phyloP scores from a whole-genome alignment of 2,888 invertebrate genomes.

The Gerris lacustris region DNA sequence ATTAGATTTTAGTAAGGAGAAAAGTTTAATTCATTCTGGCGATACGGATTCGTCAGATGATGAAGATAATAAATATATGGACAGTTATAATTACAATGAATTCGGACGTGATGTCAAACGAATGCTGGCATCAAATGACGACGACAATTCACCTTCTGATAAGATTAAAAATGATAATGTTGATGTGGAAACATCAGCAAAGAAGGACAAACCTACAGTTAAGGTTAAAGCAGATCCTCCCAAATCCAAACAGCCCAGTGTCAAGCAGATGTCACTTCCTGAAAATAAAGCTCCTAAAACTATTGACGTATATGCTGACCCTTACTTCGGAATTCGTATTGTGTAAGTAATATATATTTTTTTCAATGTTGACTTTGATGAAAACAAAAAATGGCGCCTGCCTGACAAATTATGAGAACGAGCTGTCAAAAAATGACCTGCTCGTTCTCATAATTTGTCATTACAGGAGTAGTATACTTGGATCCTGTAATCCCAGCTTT shows the following conservation, averaged over 20 bases:
- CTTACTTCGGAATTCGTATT: constrained; percentile 48
- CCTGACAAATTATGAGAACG: too few relatives aligned
- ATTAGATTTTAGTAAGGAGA: background rate
- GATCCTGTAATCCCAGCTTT: too few relatives aligned
- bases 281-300: background rate
- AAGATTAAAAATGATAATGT: constrained; percentile 42
- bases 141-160: background rate
- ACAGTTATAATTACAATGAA: constrained; percentile 58
- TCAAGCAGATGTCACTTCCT: background rate
- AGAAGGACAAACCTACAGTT: too few relatives aligned
- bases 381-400: too few relatives aligned
- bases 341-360: too few relatives aligned
- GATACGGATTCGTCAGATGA: constrained; percentile 70
- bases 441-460: too few relatives aligned
- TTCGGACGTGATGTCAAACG: constrained; percentile 49
- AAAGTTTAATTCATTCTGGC: constrained; percentile 43
- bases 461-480: too few relatives aligned
- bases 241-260: too few relatives aligned
- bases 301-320: constrained; percentile 52
- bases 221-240: too few relatives aligned
- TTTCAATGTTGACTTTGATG: too few relatives aligned
- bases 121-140: background rate
- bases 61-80: constrained; percentile 59
- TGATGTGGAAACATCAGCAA: background rate
- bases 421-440: too few relatives aligned